Base-by-base conservation (phyloP, 2,888 invertebrate genomes). In the Nomada fucata region DNA sequence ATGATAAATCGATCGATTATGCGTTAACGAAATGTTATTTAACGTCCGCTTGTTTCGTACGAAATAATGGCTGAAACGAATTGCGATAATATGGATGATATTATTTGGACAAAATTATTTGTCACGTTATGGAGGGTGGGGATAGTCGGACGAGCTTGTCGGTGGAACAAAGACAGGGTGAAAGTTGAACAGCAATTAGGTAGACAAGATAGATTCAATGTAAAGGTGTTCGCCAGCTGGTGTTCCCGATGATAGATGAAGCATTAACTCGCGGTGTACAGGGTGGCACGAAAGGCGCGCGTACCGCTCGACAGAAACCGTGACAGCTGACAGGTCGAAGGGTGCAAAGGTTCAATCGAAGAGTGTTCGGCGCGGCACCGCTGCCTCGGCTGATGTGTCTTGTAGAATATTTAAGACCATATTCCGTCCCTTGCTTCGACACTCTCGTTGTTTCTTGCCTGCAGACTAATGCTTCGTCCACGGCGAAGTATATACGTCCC, bases 391-490 rank as follows among this genome's bases (percentile, higher is more conserved):
- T 83, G 84, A 84, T 5, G 7, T 87, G 89, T 86, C 90, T 89
- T 90, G 82, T 90, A 76, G 87, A 90, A 90, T 90, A 90, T 90
- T 90, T 87, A 90, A 90, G 84, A 72, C 79, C 77, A 42, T 47
- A 57, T 60, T 67, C 84, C 73, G 57, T 85, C 89, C 79, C 76
- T 74, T 57, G 69, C 71, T 63, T 59, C 79, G 68, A 84, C 78
- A 76, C 73, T 75, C 72, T 73, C 76, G 69, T 90, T 82, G 78
- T 78, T 79, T 20, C 82, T 79, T 63, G 76, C 74, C 79, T 76
- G 74, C 81, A 59, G 64, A 68, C 75, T 82, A 86, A 85, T 84
- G 79, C 69, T 64, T 26, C 69, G 15, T 53, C n/a, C 47, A 42
- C 23, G 69, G n/a, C 53, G 18, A 26, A 55, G 11, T 42, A 55